Percentiles rank a stretch among this genome's conserved stretches.
These are phyloP conservation scores for Cydia fagiglandana DNA, from an alignment of 1,140 invertebrate genomes.

Conservation along the genomic window DNA sequence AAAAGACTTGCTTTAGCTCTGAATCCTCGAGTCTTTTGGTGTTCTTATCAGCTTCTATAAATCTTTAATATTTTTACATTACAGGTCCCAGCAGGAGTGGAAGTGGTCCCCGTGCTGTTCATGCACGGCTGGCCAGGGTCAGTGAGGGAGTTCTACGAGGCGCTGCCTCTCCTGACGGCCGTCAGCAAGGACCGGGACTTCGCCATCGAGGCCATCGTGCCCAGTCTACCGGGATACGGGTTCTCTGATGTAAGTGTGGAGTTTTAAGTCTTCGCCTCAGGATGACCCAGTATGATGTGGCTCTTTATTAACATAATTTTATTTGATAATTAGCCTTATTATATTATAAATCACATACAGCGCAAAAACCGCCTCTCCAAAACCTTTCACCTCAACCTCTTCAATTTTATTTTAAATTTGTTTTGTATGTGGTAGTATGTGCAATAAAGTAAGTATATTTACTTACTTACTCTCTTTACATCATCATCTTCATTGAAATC, in stretches of 20 bases:
- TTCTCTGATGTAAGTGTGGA: slow-evolving; percentile 84
- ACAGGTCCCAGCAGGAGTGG: slow-evolving; percentile 53
- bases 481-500: no score
- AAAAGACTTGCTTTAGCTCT: no score
- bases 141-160: slow-evolving; percentile 90
- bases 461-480: no score
- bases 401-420: no score
- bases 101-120: slow-evolving; percentile 86
- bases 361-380: no score
- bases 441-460: no score
- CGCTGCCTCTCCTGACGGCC: slow-evolving; percentile 85
- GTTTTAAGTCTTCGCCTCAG: background rate
- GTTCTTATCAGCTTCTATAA: background rate
- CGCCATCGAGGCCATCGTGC: slow-evolving; percentile 89
- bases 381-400: no score
- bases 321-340: slow-evolving; percentile 7
- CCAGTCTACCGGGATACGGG: slow-evolving; percentile 91
- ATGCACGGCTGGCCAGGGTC: slow-evolving; percentile 95
- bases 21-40: no score
- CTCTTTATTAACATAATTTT: no score
- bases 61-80: background rate
- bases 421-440: no score
- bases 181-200: slow-evolving; percentile 79
- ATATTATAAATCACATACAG: background rate
- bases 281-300: background rate